These are phyloP conservation scores for Nilaparvata lugens DNA, from an alignment of 1,140 invertebrate species.

Conservation along the genomic window DNA sequence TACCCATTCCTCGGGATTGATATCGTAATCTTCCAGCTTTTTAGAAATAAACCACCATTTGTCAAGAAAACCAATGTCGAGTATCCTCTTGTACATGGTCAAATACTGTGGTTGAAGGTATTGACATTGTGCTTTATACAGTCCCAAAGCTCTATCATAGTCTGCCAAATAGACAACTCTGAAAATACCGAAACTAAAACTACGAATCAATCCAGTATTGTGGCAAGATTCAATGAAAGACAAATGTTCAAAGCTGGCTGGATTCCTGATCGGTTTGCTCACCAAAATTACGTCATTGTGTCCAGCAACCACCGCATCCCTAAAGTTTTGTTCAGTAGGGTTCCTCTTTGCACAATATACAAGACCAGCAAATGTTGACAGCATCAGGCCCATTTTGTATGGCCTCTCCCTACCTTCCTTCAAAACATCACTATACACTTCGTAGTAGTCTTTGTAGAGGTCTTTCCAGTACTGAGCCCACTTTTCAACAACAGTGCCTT, in stretches of 20 bases:
- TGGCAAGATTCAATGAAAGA: slow-evolving; percentile 48
- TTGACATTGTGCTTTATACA: slow-evolving; percentile 61
- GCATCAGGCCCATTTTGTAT: slow-evolving; percentile 36
- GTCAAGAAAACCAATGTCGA: slow-evolving; percentile 70
- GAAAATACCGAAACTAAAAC: slow-evolving; percentile 54
- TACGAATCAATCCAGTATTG: slow-evolving; percentile 55
- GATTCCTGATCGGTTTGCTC: slow-evolving; percentile 53
- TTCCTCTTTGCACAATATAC: slow-evolving; percentile 43
- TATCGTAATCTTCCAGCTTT: slow-evolving; percentile 68
- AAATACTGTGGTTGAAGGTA: slow-evolving; percentile 55
- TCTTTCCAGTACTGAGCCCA: slow-evolving; percentile 52
- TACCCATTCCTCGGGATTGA: slow-evolving; percentile 44
- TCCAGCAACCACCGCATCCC: slow-evolving; percentile 44
- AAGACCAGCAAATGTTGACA: slow-evolving; percentile 37
- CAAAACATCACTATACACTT: slow-evolving; percentile 44
- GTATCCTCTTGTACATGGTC: slow-evolving; percentile 48
- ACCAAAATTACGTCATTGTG: slow-evolving; percentile 55
- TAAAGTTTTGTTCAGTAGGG: slow-evolving; percentile 52
- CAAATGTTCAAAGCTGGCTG: slow-evolving; percentile 49
- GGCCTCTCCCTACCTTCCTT: slow-evolving; percentile 46
- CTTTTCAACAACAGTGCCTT: slow-evolving; percentile 52
- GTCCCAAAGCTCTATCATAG: slow-evolving; percentile 49
- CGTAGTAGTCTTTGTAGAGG: slow-evolving; percentile 46
- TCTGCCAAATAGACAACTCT: slow-evolving; percentile 68
- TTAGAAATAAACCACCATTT: slow-evolving; percentile 60